Conservation (phyloP, 2,797 vertebrate species). For the Taeniopygia guttata region DNA sequence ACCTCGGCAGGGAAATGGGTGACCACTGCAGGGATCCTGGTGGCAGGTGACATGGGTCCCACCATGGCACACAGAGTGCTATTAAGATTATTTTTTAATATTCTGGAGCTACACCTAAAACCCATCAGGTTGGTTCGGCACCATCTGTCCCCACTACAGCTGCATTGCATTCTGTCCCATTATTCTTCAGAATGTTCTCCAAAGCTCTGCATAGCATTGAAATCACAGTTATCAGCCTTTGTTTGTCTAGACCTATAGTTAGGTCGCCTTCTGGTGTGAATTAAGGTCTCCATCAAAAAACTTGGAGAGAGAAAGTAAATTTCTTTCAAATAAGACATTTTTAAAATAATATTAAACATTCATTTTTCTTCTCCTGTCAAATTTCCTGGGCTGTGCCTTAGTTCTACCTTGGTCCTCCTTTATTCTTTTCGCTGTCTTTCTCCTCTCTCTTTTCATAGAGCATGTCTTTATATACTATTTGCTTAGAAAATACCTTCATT, state of each 20-base stretch:
- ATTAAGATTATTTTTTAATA: neutral
- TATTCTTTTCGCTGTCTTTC: neutral
- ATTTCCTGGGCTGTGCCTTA: neutral
- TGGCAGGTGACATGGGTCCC: fast-evolving
- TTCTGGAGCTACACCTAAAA: neutral
- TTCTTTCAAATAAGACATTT: neutral
- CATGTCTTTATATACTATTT: neutral
- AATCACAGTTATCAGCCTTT: neutral
- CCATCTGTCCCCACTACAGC: neutral
- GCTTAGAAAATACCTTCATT: neutral
- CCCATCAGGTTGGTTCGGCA: neutral
- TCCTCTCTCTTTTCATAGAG: neutral
- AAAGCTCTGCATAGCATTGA: neutral
- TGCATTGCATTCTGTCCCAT: neutral
- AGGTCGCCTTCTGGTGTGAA: neutral
- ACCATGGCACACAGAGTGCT: neutral
- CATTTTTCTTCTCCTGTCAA: neutral
- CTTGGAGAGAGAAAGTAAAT: neutral
- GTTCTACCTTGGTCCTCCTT: neutral
- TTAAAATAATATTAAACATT: neutral
- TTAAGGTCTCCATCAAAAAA: neutral
- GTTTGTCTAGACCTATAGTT: neutral
- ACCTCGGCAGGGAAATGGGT: fast-evolving
- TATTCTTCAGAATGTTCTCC: neutral
- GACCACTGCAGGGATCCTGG: neutral